Conservation (phyloP, 2,888 invertebrate species). For the Drosophila niveifrons region DNA sequence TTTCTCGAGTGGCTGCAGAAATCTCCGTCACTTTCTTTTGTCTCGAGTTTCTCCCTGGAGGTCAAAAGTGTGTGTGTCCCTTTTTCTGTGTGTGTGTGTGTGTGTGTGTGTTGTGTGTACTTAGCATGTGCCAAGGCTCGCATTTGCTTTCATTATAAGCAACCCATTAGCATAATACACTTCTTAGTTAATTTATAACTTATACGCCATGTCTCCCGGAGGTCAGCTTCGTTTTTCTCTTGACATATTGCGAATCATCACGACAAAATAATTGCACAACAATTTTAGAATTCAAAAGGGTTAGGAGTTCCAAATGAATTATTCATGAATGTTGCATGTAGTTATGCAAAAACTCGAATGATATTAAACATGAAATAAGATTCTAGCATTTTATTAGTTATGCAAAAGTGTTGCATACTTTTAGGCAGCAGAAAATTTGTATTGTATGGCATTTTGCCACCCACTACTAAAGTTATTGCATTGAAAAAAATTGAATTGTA, state of each 20-base stretch:
- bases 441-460: background rate
- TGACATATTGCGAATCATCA: background rate
- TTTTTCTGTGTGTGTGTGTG: slow-evolving; percentile 6
- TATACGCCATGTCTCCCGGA: background rate
- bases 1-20: slow-evolving; percentile 51
- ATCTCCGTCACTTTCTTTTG: slow-evolving; percentile 32
- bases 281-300: background rate
- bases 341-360: background rate
- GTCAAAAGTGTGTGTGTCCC: slow-evolving; percentile 47
- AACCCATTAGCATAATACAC: slow-evolving; percentile 58
- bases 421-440: background rate
- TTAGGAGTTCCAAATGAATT: background rate
- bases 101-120: slow-evolving; percentile 8
- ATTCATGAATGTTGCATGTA: background rate
- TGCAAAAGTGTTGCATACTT: slow-evolving; percentile 7
- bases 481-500: background rate
- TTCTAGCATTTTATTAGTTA: background rate
- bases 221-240: slow-evolving; percentile 7
- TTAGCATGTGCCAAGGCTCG: slow-evolving; percentile 41
- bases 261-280: background rate
- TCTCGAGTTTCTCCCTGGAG: slow-evolving; percentile 44
- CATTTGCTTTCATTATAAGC: slow-evolving; percentile 27
- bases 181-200: slow-evolving; percentile 43
- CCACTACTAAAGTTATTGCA: background rate
- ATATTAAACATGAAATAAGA: background rate